Evolutionary conservation across 2,888 invertebrate genomes (phyloP).

Genomic region (Sicus ferrugineus): DNA sequence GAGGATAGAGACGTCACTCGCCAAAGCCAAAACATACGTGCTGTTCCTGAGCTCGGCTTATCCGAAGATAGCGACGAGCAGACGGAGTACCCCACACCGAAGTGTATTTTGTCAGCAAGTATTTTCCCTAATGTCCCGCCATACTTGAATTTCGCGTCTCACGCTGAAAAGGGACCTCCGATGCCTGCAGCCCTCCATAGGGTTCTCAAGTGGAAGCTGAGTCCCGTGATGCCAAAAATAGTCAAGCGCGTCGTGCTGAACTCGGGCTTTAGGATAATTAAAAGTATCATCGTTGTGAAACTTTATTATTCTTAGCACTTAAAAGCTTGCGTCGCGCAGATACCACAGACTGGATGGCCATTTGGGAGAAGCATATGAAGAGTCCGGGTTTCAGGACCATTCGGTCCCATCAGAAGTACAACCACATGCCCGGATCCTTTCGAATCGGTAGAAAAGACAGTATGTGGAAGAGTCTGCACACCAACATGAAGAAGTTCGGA

Average conservation of each 20-base stretch:
- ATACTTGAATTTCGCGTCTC: slow-evolving; percentile 78
- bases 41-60: slow-evolving; percentile 43
- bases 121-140: slow-evolving; percentile 80
- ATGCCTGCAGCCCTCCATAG: slow-evolving; percentile 78
- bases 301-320: too few species aligned
- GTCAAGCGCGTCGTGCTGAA: slow-evolving; percentile 87
- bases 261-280: slow-evolving; percentile 85
- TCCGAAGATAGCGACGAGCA: slow-evolving; percentile 46
- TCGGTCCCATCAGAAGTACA: slow-evolving; percentile 93
- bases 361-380: slow-evolving; percentile 99
- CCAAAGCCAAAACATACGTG: slow-evolving; percentile 54
- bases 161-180: slow-evolving; percentile 69
- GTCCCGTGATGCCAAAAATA: slow-evolving; percentile 92
- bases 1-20: slow-evolving; percentile 51
- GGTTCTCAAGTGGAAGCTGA: slow-evolving; percentile 92
- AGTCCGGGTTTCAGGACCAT: slow-evolving; percentile 84
- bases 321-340: too few species aligned
- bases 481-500: slow-evolving; percentile 67
- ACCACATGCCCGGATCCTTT: slow-evolving; percentile 98
- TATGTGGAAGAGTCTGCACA: slow-evolving; percentile 85
- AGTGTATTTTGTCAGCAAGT: slow-evolving; percentile 67
- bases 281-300: slow-evolving; percentile 68
- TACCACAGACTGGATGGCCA: slow-evolving; percentile 91
- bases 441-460: slow-evolving; percentile 96
- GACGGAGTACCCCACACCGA: slow-evolving; percentile 52